Evolutionary conservation across 2,113 vertebrate genomes (phyloP).

Genomic region (Zosterops borbonicus): DNA sequence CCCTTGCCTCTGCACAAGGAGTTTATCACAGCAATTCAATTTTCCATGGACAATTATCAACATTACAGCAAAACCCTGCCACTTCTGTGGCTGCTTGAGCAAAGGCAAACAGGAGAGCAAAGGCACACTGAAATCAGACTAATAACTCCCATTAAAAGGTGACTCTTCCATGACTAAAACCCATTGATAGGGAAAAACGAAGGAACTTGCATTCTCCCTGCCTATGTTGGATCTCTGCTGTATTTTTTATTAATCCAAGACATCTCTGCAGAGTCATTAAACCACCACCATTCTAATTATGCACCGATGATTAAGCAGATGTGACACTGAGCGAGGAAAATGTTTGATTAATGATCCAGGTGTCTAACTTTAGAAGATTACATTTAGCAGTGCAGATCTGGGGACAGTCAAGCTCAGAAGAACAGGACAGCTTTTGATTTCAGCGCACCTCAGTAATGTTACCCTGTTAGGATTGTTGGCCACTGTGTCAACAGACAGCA

Average conservation of each 20-base stretch:
- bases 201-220: not conserved
- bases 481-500: not conserved
- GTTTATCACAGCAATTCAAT: not conserved
- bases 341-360: conserved; percentile 39
- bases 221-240: not conserved
- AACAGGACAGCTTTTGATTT: not conserved
- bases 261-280: conserved; percentile 29
- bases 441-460: not conserved
- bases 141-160: not conserved
- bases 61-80: not conserved
- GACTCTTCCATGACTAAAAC: conserved; percentile 14
- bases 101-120: not conserved
- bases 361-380: conserved; percentile 19
- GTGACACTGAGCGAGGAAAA: not conserved
- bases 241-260: conserved; percentile 25
- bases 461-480: not conserved
- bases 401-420: not conserved
- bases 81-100: not conserved
- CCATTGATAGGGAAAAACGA: not conserved
- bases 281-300: conserved; percentile 34
- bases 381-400: not conserved
- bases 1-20: not conserved
- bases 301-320: conserved; percentile 36
- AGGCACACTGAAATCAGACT: not conserved
- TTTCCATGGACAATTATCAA: conserved; percentile 17